Conservation (phyloP, 2,888 invertebrate species). For the Ichneumoninae sp. region DNA sequence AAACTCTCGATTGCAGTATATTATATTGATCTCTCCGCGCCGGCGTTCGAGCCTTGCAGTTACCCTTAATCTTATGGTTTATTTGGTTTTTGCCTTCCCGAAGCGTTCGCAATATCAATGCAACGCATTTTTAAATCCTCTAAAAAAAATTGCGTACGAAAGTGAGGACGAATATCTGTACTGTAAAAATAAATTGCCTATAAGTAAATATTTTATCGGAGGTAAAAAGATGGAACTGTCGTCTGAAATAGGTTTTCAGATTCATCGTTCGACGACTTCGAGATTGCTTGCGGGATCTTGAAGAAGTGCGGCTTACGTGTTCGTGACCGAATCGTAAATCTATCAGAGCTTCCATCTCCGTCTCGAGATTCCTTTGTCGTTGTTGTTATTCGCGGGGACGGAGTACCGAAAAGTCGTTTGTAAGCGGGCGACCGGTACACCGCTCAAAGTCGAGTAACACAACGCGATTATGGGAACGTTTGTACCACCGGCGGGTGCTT, state of each 20-base stretch:
- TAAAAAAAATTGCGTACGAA: not conserved
- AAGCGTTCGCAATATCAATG: not conserved
- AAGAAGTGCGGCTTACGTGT: constrained; percentile 35
- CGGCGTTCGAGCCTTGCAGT: not conserved
- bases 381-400: constrained; percentile 47
- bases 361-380: constrained; percentile 45
- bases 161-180: not conserved
- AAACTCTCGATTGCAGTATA: not conserved
- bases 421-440: constrained; percentile 44
- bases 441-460: constrained; percentile 52
- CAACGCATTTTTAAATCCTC: not conserved
- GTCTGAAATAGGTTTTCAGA: not conserved
- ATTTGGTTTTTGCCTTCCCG: not conserved
- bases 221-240: not conserved
- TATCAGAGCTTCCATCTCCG: constrained; percentile 44
- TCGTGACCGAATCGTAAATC: constrained; percentile 57
- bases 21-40: not conserved
- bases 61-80: not conserved
- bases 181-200: not conserved
- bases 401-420: constrained; percentile 64
- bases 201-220: not conserved
- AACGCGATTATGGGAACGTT: constrained; percentile 43
- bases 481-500: constrained; percentile 67
- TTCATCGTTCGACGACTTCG: not conserved
- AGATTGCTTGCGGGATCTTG: constrained; percentile 9